Evolutionary conservation across 2,113 vertebrate genomes (phyloP).

Genomic region (Origma solitaria): DNA sequence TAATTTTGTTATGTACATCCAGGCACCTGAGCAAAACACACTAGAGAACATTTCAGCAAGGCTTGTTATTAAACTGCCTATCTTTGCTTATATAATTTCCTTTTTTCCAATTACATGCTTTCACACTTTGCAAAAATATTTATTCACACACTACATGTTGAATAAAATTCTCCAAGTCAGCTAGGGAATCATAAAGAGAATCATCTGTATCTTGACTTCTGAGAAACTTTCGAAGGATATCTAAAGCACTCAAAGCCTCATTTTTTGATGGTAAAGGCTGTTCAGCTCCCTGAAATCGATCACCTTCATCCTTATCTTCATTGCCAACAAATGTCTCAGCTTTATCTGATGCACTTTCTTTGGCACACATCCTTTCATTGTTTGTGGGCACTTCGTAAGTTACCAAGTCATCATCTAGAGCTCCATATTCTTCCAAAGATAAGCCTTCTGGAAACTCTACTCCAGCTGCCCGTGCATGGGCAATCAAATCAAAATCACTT

Average conservation of each 20-base stretch:
- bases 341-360: background rate
- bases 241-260: constrained; percentile 64
- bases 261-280: constrained; percentile 54
- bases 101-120: background rate
- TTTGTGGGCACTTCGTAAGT: constrained; percentile 2
- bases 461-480: constrained; percentile 41
- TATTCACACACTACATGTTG: constrained; percentile 34
- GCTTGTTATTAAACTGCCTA: background rate
- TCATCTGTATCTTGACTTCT: constrained; percentile 46
- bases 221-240: constrained; percentile 66
- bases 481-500: constrained; percentile 41
- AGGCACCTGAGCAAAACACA: background rate
- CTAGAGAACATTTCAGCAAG: background rate
- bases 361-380: background rate
- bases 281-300: background rate
- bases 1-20: background rate
- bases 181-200: constrained; percentile 49
- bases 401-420: constrained; percentile 60
- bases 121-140: background rate
- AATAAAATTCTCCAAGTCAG: constrained; percentile 72
- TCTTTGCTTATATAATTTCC: background rate
- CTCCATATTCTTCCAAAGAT: constrained; percentile 62
- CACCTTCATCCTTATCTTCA: constrained; percentile 30
- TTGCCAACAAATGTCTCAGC: background rate
- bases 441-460: constrained; percentile 67